Percentiles rank a stretch among this genome's conserved stretches.
Evolutionary conservation across 2,113 vertebrate species (phyloP).

Genomic region (human (Homo sapiens)): DNA sequence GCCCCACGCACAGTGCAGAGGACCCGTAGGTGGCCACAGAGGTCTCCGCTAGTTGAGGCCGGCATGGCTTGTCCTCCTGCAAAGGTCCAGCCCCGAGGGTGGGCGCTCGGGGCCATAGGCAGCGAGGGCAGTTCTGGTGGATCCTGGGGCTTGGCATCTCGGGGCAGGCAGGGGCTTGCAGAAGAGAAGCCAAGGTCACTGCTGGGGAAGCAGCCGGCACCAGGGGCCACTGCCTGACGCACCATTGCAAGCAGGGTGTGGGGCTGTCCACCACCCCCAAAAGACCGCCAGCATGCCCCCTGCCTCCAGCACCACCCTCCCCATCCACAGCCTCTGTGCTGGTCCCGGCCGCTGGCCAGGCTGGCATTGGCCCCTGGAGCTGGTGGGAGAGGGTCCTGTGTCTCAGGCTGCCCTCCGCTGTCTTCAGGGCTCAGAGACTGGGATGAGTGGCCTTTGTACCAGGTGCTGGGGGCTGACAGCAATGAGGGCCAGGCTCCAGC

Average conservation of each 20-base stretch:
- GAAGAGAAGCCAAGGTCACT: not conserved
- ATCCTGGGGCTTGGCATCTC: not conserved
- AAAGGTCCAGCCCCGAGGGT: not conserved
- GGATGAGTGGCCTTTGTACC: not conserved
- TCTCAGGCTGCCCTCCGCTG: not conserved
- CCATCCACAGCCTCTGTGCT: not conserved
- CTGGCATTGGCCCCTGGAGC: not conserved
- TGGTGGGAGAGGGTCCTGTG: not conserved
- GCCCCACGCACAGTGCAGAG: not conserved
- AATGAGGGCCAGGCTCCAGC: not conserved
- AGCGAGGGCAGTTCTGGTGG: not conserved
- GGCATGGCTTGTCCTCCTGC: accelerated
- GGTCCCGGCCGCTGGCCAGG: accelerated
- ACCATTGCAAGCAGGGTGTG: not conserved
- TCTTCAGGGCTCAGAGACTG: not conserved
- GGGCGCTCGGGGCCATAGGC: accelerated
- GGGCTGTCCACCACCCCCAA: not conserved
- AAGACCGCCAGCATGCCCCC: not conserved
- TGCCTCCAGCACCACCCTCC: too few species aligned
- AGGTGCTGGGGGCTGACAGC: not conserved
- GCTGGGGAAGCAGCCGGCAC: not conserved
- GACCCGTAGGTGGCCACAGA: not conserved
- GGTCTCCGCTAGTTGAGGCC: not conserved
- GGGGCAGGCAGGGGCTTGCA: not conserved
- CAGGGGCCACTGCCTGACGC: not conserved